Evolutionary conservation across 1,140 invertebrate species (phyloP).

Genomic region (Drosophila kanapiae): DNA sequence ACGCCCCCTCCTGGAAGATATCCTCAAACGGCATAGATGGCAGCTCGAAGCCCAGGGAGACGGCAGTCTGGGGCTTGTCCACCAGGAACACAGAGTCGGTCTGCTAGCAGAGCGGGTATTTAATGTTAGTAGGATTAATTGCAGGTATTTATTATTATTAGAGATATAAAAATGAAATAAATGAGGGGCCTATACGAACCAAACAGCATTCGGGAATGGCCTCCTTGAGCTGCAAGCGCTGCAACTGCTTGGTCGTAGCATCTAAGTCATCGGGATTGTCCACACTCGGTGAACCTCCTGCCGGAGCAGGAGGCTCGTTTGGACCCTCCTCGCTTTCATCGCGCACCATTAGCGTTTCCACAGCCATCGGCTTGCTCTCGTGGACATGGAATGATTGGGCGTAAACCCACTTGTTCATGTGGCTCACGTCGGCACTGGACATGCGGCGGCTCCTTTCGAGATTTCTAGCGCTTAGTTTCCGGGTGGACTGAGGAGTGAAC

Average conservation of each 20-base stretch:
- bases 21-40: background rate
- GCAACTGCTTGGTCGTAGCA: background rate
- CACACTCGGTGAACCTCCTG: too few species aligned
- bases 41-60: background rate
- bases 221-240: background rate
- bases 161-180: background rate
- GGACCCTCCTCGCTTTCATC: background rate
- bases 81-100: constrained; percentile 33
- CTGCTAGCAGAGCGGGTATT: too few species aligned
- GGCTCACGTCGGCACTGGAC: too few species aligned
- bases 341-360: background rate
- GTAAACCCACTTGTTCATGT: background rate
- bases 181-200: background rate
- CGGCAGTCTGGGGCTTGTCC: constrained; percentile 42
- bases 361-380: background rate
- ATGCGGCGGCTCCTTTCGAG: too few species aligned
- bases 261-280: too few species aligned
- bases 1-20: background rate
- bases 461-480: too few species aligned
- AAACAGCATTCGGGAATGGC: background rate
- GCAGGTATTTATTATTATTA: background rate
- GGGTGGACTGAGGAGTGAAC: too few species aligned
- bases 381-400: background rate
- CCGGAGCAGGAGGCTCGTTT: background rate
- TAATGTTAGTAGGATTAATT: too few species aligned